These are phyloP conservation scores for pig (Sus scrofa) DNA, from an alignment of 2,113 vertebrate genomes.

Conservation along the genomic window T2T-Sscrofa CM000818.6:5954501-5955000, in stretches of 20 bases:
- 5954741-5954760: rapidly evolving
- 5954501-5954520: not conserved
- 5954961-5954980: slow-evolving; percentile 70
- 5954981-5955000: slow-evolving; percentile 76
- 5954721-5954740: not conserved
- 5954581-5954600: not conserved
- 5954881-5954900: slow-evolving; percentile 61
- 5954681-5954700: not conserved
- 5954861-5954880: slow-evolving; percentile 59
- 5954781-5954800: not conserved
- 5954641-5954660: not conserved
- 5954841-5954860: slow-evolving; percentile 71
- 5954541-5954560: not conserved
- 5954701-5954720: not conserved
- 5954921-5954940: slow-evolving; percentile 79
- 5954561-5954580: not conserved
- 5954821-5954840: not conserved
- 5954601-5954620: slow-evolving; percentile 1
- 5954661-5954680: not conserved
- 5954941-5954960: slow-evolving; percentile 80
- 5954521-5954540: not conserved
- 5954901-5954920: slow-evolving; percentile 54
- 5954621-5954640: not conserved
- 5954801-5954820: slow-evolving; percentile 18
- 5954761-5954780: not conserved